phyloP scores from a whole-genome alignment of 2,113 vertebrate genomes.

The Crypturellus undulatus region DNA sequence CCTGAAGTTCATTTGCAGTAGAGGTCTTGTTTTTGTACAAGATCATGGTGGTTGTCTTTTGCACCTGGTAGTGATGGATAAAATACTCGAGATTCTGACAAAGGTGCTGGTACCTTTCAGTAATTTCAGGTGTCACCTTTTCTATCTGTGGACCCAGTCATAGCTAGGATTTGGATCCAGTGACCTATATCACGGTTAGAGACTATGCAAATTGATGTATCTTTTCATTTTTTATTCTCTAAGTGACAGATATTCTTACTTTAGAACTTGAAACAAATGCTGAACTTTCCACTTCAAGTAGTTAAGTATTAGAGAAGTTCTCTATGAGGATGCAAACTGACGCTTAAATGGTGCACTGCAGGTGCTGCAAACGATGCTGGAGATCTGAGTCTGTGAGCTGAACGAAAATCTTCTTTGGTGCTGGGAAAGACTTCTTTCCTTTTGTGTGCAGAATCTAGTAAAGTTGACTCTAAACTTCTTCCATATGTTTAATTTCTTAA shows the following conservation, averaged over 20 bases:
- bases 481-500: neutral
- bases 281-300: neutral
- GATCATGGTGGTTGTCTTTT: neutral
- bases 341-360: neutral
- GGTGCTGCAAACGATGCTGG: neutral
- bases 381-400: neutral
- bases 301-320: neutral
- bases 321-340: neutral
- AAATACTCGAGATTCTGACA: neutral
- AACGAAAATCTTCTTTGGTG: neutral
- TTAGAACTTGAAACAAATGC: neutral
- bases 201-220: neutral
- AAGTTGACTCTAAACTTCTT: neutral
- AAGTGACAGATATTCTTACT: neutral
- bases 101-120: neutral
- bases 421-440: neutral
- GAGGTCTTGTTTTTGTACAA: neutral
- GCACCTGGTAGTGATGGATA: neutral
- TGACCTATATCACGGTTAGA: neutral
- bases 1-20: neutral
- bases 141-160: neutral
- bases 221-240: neutral
- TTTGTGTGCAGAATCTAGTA: neutral
- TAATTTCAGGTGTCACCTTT: neutral
- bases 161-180: neutral